Base-by-base conservation (phyloP, 2,113 vertebrate species). In the Rattus norvegicus region DNA sequence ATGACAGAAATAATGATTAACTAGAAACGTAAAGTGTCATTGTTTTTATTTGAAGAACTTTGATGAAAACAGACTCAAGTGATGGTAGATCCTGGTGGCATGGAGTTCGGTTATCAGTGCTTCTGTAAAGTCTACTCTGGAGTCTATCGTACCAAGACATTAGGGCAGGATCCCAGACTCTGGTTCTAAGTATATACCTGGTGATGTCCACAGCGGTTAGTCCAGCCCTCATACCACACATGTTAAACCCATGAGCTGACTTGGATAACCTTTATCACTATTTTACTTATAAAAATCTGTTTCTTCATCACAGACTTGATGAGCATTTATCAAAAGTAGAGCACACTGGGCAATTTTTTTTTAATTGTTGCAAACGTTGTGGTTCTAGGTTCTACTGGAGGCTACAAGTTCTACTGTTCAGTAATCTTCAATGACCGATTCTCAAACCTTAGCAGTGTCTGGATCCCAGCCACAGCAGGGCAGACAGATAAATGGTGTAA, bases 231-330 rank as follows among this genome's bases (percentile, higher is more conserved):
- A 36, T 56, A 24, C 84, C 20, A 56, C 86, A 79, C 9, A 6
- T 77, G 79, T 83, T 92, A 81, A 91, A 14, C 16, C 43, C 79
- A 30, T 80, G 22, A 61, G 20, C 61, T 63, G 49, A 17, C 90
- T 36, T 87, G 72, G 47, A 61, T 36, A 4, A 77, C 70, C 93
- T 90, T 94, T 16, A 84, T 88, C 94, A 90, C 28, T 30, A 69
- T 67, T 59, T 76, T 69, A 70, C 14, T 94, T 88, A 14, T 79
- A 76, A 96, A 96, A 95, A 94, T 69, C 75, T 79, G 14, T 79
- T 92, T 93, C 22, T 28, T 22, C 85, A 22, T 91, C 56, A 92
- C 54, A 96, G 70, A 73, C 52, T 85, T 91, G 91, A 49, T 16
- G 28, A 92, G 24, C 30, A 49, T 28, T 14, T 13, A 80, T 65